Base-by-base conservation (phyloP, 2,113 vertebrate species). In the Entosphenus tridentatus region DNA sequence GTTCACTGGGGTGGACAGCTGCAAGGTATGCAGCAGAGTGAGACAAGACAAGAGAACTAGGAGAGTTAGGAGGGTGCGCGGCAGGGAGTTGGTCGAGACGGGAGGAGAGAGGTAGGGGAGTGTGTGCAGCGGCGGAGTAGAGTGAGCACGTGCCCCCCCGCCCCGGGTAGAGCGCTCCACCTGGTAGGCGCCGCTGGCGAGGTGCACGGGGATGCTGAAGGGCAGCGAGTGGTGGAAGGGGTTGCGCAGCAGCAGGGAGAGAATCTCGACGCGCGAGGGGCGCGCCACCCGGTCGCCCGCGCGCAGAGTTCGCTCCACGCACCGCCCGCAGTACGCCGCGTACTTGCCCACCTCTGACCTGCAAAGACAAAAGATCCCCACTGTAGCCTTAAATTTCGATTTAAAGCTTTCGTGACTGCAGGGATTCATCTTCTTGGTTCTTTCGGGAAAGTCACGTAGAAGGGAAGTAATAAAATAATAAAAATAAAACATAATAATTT, bases 261-360 rank as follows among this genome's bases (percentile, higher is more conserved):
- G 81, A 73, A 98, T 95, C 81, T 98, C 93, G 90, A 95, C 93
- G 11, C 93, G 82, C 16, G 90, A 96, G 12, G 90, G 87, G 71
- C 86, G 84, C 67, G 87, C 83, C 75, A 93, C 85, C 65, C 93
- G 78, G 71, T 88, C 86, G 2, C 93, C 89, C 2, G 87, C 95
- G 78, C 86, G 87, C 75, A 93, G 89, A 0, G 85, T 92, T 54
- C 91, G 83, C 75, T 96, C 87, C 73, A 96, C 79, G 3, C 89
- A 95, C 56, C 93, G 83, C 76, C 95, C 89, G 76, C 93, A 98
- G 73, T 98, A 96, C 76, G 96, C 83, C 67, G 89, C 87, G 0
- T 96, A 98, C 77, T 98, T 96, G 68, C 93, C 93, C 77, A 88
- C 86, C 78, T 96, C 91, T n/a, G 85, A 91, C 75, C 93, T 98